Conservation (phyloP, 2,113 vertebrate species). For the Climacteris rufus region DNA sequence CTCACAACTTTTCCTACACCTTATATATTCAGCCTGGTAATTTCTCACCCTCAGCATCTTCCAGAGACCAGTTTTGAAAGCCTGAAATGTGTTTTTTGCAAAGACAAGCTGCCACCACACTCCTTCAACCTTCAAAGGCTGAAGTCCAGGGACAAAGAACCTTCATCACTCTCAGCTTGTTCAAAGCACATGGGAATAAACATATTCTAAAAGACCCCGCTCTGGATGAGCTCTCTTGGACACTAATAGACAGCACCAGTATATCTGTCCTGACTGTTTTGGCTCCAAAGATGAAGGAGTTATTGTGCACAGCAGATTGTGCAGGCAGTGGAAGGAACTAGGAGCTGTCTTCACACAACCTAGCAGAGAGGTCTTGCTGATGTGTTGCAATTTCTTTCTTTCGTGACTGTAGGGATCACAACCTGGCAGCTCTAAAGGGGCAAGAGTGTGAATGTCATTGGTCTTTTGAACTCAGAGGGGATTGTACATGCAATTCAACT, state of each 20-base stretch:
- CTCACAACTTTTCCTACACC: not conserved
- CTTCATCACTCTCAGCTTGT: not conserved
- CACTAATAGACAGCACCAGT: not conserved
- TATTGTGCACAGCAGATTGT: not conserved
- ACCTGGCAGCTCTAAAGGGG: not conserved
- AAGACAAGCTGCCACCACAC: not conserved
- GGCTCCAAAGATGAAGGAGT: not conserved
- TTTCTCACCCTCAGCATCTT: not conserved
- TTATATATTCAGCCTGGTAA: not conserved
- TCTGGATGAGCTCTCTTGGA: not conserved
- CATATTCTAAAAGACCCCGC: fast-evolving
- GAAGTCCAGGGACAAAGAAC: not conserved
- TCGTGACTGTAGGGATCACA: not conserved
- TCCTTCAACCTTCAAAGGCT: not conserved
- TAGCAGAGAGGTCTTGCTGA: not conserved
- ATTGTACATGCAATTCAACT: fast-evolving
- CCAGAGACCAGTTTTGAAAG: not conserved
- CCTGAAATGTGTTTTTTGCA: not conserved
- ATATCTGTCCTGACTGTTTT: not conserved
- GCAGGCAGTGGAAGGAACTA: not conserved
- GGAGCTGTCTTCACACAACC: not conserved
- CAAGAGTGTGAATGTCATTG: not conserved
- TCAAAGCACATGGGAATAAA: not conserved
- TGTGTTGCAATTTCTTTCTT: not conserved
- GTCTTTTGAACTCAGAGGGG: not conserved